Evolutionary conservation across 2,888 invertebrate species (phyloP), one percentile per base, ranked within the genome.

Genomic region (Laspeyria flexula): DNA sequence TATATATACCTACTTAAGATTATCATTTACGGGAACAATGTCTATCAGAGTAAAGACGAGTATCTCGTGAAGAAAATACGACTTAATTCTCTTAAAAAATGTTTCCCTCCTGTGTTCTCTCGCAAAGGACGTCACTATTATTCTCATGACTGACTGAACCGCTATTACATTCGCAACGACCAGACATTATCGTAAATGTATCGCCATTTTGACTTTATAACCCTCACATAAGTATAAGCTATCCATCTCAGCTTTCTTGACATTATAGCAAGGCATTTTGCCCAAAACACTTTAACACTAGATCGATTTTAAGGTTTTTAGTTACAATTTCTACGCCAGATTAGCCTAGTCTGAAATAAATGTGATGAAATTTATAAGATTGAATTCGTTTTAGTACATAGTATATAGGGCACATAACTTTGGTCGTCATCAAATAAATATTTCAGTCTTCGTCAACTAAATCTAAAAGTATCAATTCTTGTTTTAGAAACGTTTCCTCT

Each of bases 401-500:
- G n/a, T n/a, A n/a, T n/a, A n/a, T n/a, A n/a, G n/a, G n/a, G n/a
- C n/a, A n/a, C n/a, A n/a, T n/a, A n/a, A n/a, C n/a, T n/a, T n/a
- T n/a, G n/a, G n/a, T n/a, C n/a, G n/a, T n/a, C n/a, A n/a, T n/a
- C n/a, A n/a, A n/a, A n/a, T n/a, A n/a, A n/a, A n/a, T n/a, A n/a
- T n/a, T n/a, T n/a, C n/a, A n/a, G n/a, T n/a, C n/a, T n/a, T n/a
- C n/a, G n/a, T n/a, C n/a, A n/a, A 6, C 25, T 21, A 3, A 3
- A 21, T 7, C 9, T 25, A 6, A 6, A 3, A 3, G 7, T 25
- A 25, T 1, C 25, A 25, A 3, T 25, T 7, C 9, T 25, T 25
- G 48, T 92, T 93, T 31, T 93, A 95, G 96, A 96, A 93, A 94
- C 94, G 47, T 95, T 96, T 65, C 96, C 97, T 3, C 91, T 97